These are phyloP conservation scores for Yponomeuta sedellus DNA, from an alignment of 2,888 invertebrate species.

Conservation along the genomic window DNA sequence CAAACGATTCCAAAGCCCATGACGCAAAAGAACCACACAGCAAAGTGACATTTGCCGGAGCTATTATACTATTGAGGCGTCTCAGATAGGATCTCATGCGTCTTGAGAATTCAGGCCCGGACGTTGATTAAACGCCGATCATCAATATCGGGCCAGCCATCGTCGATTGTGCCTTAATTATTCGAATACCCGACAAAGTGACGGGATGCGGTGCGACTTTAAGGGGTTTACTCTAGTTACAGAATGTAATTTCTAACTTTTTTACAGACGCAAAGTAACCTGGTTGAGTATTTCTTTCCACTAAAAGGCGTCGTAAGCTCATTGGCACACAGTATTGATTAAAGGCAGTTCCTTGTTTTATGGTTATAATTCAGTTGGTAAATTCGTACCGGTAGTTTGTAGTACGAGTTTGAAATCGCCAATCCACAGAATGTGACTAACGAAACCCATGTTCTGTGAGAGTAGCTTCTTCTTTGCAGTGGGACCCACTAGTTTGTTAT, in stretches of 20 bases:
- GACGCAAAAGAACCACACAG: background rate
- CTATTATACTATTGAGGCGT: background rate
- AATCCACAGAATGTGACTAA: too few relatives aligned
- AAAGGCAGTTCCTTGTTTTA: too few relatives aligned
- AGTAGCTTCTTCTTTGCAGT: too few relatives aligned
- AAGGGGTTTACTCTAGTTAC: slow-evolving; percentile 1
- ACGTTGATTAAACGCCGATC: slow-evolving; percentile 60
- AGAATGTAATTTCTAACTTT: background rate
- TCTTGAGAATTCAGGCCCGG: slow-evolving; percentile 27
- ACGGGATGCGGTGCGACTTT: slow-evolving; percentile 13
- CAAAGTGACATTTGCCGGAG: background rate
- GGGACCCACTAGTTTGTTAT: too few relatives aligned
- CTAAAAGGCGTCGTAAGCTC: too few relatives aligned
- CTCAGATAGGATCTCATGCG: slow-evolving; percentile 7
- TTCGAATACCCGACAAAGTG: slow-evolving; percentile 32
- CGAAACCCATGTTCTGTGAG: too few relatives aligned
- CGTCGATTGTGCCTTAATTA: slow-evolving; percentile 36
- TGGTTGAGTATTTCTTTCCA: too few relatives aligned
- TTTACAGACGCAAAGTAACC: too few relatives aligned
- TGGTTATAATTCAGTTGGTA: too few relatives aligned
- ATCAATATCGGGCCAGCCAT: slow-evolving; percentile 57
- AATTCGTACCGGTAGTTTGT: too few relatives aligned
- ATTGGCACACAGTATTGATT: too few relatives aligned
- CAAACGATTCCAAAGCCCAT: background rate
- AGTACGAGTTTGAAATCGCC: too few relatives aligned